A percentile compares a stretch with the other conserved stretches of the same genome.
Evolutionary conservation across 2,113 vertebrate species (phyloP).

Genomic region (Smithornis capensis): DNA sequence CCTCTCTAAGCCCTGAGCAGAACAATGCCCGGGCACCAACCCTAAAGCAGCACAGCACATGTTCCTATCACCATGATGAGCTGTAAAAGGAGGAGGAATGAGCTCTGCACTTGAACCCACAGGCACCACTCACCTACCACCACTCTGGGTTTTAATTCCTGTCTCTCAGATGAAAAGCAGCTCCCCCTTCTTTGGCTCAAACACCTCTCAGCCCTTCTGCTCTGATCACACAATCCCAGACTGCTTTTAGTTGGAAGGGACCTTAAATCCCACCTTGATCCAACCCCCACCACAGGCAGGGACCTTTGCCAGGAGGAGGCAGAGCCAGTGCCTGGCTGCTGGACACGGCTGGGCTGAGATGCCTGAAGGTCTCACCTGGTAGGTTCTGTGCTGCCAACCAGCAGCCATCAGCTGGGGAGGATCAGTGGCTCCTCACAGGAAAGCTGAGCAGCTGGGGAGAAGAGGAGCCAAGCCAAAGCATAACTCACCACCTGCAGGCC

Average conservation of each 20-base stretch:
- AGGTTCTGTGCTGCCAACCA: neutral
- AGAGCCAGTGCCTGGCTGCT: neutral
- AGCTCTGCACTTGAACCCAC: neutral
- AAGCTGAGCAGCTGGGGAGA: neutral
- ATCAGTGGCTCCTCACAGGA: accelerated
- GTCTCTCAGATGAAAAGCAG: neutral
- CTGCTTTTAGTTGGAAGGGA: neutral
- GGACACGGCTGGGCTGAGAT: neutral
- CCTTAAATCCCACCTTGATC: neutral
- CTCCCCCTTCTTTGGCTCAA: neutral
- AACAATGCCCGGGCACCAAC: accelerated
- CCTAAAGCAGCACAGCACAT: accelerated
- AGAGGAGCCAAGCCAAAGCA: neutral
- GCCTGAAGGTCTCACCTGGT: neutral
- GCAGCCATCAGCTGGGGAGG: neutral
- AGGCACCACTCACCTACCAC: neutral
- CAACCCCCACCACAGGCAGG: neutral
- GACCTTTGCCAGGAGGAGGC: neutral
- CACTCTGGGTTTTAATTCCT: neutral
- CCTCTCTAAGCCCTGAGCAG: neutral
- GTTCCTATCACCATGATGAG: neutral
- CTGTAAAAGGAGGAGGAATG: accelerated
- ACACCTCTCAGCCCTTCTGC: neutral
- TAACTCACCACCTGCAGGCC: neutral
- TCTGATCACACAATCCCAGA: neutral